These are phyloP conservation scores for Euzophera pinguis DNA, from an alignment of 2,888 invertebrate genomes.

Conservation along the genomic window DNA sequence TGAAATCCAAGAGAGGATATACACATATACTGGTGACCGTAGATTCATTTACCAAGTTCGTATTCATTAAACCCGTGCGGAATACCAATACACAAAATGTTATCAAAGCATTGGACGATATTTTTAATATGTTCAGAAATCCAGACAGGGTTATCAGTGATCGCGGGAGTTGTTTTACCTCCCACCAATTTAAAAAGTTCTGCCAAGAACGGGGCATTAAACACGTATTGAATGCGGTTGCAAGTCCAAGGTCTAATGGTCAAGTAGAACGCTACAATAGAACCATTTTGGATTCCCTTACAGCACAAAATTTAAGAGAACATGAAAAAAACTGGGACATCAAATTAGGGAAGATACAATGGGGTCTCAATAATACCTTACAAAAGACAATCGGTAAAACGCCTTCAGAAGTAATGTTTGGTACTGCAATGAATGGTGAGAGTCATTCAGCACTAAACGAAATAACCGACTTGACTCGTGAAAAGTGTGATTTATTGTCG, in stretches of 20 bases:
- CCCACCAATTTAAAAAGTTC: neutral
- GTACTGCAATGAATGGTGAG: neutral
- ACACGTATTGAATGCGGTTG: conserved; percentile 17
- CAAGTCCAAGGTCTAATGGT: conserved; percentile 14
- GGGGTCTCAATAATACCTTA: conserved; percentile 17
- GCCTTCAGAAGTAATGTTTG: conserved; percentile 1
- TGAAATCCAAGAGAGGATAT: neutral
- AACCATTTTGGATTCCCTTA: conserved; percentile 12
- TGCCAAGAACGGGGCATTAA: neutral
- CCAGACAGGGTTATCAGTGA: neutral
- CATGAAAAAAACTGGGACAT: conserved; percentile 16
- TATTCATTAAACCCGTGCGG: neutral
- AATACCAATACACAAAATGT: neutral
- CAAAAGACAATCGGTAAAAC: conserved; percentile 13
- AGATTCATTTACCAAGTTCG: conserved; percentile 1
- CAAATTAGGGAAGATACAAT: conserved; percentile 11
- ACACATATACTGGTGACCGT: neutral
- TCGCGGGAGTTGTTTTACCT: neutral
- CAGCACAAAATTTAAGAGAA: conserved; percentile 4
- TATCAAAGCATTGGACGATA: neutral
- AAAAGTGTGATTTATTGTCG: neutral
- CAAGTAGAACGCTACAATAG: conserved; percentile 17
- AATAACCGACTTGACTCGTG: neutral
- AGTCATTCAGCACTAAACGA: neutral
- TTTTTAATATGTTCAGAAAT: neutral